Evolutionary conservation across 2,888 invertebrate species (phyloP).

Genomic region (Prosopocoilus inquinatus): DNA sequence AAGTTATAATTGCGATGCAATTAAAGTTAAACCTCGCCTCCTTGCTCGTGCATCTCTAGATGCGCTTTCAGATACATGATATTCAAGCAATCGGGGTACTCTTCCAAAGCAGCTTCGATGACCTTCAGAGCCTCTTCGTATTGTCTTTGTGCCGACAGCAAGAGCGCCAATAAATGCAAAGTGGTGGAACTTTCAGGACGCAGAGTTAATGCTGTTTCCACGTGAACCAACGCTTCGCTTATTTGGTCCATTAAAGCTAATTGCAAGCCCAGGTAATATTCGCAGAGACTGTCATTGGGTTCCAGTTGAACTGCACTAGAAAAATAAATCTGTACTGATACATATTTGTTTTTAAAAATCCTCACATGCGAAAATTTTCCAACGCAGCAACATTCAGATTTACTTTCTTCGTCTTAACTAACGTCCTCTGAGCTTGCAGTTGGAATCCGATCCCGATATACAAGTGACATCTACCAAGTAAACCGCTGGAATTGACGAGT

Average conservation of each 20-base stretch:
- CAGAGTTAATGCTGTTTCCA: conserved; percentile 61
- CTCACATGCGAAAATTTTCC: conserved; percentile 66
- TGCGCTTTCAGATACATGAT: conserved; percentile 78
- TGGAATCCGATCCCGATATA: conserved; percentile 87
- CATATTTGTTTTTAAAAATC: conserved; percentile 25
- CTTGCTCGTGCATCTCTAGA: conserved; percentile 74
- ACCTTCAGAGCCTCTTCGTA: conserved; percentile 74
- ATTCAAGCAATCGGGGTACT: conserved; percentile 88
- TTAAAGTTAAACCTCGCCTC: conserved; percentile 59
- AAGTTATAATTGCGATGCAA: too few species aligned
- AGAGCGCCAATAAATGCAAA: conserved; percentile 72
- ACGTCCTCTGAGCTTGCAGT: conserved; percentile 64
- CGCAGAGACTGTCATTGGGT: conserved; percentile 86
- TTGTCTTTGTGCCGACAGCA: conserved; percentile 74
- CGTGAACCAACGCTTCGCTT: conserved; percentile 61
- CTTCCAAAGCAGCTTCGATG: conserved; percentile 79
- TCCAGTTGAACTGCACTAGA: conserved; percentile 76
- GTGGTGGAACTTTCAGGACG: conserved; percentile 74
- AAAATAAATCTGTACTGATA: conserved; percentile 31
- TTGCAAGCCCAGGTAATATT: conserved; percentile 89
- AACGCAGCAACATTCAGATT: conserved; percentile 61
- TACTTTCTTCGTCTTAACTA: conserved; percentile 64
- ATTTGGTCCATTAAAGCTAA: conserved; percentile 67
- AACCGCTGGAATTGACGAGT: conserved; percentile 53
- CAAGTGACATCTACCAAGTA: conserved; percentile 76